These are phyloP conservation scores for Epinotia bilunana DNA, from an alignment of 2,888 invertebrate genomes.

Conservation along the genomic window DNA sequence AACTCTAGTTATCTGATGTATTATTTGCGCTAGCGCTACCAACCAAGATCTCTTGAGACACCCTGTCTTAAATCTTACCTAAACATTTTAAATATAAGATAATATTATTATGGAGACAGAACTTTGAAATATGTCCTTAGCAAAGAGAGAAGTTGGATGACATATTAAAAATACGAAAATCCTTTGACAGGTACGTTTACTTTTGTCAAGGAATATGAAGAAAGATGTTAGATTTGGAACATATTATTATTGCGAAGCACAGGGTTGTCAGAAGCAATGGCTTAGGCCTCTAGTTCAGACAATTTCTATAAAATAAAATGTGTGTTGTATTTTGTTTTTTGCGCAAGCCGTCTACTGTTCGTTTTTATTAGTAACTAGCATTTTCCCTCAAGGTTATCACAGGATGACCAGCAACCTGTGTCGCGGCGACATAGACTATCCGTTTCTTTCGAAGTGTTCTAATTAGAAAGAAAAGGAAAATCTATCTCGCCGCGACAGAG, in stretches of 20 bases:
- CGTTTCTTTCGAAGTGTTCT: too few relatives aligned
- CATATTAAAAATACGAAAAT: conserved; percentile 29
- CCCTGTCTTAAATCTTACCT: neutral
- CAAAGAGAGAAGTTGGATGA: conserved; percentile 6
- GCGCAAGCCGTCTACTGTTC: too few relatives aligned
- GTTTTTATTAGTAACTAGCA: too few relatives aligned
- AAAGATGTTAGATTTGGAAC: conserved; percentile 35
- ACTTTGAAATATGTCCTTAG: conserved; percentile 13
- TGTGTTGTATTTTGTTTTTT: neutral
- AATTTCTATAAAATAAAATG: neutral
- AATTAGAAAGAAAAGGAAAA: too few relatives aligned
- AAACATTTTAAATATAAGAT: neutral
- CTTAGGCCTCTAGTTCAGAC: conserved; percentile 1
- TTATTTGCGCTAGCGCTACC: neutral
- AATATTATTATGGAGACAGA: conserved; percentile 4
- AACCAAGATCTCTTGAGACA: neutral
- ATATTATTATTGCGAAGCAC: conserved; percentile 17
- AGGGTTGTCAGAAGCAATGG: conserved; percentile 31
- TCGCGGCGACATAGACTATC: too few relatives aligned
- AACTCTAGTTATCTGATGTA: neutral
- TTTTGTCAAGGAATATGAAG: conserved; percentile 37
- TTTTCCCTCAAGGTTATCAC: too few relatives aligned
- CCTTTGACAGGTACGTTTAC: conserved; percentile 29
- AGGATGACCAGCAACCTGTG: too few relatives aligned
- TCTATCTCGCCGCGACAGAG: too few relatives aligned